phyloP scores from a whole-genome alignment of 2,888 invertebrate genomes.

The Ophioninae sp. region DNA sequence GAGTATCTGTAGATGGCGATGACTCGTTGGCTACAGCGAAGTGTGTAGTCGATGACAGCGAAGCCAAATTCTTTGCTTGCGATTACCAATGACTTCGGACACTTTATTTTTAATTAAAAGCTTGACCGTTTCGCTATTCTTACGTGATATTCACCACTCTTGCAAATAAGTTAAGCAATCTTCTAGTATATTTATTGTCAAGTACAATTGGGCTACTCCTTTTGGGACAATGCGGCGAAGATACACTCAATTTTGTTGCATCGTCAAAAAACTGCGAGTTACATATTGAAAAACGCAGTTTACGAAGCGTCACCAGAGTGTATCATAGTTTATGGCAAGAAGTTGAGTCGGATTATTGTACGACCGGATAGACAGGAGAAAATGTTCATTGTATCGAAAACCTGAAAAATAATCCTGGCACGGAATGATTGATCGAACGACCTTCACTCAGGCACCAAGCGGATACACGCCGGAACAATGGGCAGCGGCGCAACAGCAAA shows the following conservation, averaged over 20 bases:
- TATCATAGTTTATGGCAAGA: background rate
- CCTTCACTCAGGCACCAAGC: conserved; percentile 75
- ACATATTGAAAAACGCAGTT: background rate
- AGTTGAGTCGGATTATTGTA: background rate
- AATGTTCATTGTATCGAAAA: conserved; percentile 5
- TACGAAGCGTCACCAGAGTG: background rate
- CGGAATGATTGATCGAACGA: conserved; percentile 50
- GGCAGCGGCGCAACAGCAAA: conserved; percentile 87
- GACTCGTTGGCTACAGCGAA: too few species aligned
- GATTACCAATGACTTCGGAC: background rate
- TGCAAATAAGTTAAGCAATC: background rate
- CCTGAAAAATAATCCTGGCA: conserved; percentile 1
- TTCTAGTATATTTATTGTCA: background rate
- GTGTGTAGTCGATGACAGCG: background rate
- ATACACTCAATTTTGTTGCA: background rate
- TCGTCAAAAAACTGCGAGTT: background rate
- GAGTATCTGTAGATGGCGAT: too few species aligned
- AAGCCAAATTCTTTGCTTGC: background rate
- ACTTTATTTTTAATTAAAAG: background rate
- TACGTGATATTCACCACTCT: background rate
- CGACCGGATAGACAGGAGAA: background rate
- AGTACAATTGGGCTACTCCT: background rate
- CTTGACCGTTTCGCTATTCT: background rate
- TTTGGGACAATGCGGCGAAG: background rate
- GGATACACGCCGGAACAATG: conserved; percentile 86